Evolutionary conservation across 2,797 vertebrate genomes (phyloP).

Genomic region (Microcaecilia unicolor): DNA sequence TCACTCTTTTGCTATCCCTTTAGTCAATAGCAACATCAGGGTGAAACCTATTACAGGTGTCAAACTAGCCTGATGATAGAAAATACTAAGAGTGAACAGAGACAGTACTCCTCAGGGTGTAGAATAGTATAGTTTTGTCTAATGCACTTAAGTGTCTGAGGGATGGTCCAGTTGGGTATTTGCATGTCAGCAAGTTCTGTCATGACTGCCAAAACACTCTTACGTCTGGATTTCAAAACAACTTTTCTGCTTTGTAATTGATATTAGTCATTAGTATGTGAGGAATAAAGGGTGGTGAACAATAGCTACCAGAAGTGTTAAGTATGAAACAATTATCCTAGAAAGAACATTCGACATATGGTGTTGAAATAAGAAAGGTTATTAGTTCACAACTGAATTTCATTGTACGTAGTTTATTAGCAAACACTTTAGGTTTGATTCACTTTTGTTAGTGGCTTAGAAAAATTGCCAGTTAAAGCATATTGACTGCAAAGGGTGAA

Average conservation of each 20-base stretch:
- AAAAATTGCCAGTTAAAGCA: too few species aligned
- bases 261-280: conserved; percentile 26
- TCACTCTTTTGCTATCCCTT: conserved; percentile 26
- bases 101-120: conserved; percentile 7
- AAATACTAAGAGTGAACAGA: conserved; percentile 16
- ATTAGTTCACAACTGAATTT: neutral
- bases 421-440: neutral
- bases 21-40: conserved; percentile 25
- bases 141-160: conserved; percentile 13
- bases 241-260: conserved; percentile 26
- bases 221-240: conserved; percentile 25
- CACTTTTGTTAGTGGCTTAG: too few species aligned
- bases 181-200: conserved; percentile 23
- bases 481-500: too few species aligned
- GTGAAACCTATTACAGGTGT: conserved; percentile 26
- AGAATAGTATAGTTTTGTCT: conserved; percentile 34
- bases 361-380: neutral
- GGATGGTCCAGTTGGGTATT: conserved; percentile 16
- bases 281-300: conserved; percentile 17
- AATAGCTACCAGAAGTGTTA: conserved; percentile 8
- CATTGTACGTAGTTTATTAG: neutral
- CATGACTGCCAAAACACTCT: conserved; percentile 17
- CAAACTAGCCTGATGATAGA: conserved; percentile 25
- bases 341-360: conserved; percentile 1
- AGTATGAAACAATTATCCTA: conserved; percentile 10